A percentile compares a stretch with the other conserved stretches of the same genome.
Evolutionary conservation across 2,797 vertebrate species (phyloP).

Genomic region (Kryptopterus vitreolus): DNA sequence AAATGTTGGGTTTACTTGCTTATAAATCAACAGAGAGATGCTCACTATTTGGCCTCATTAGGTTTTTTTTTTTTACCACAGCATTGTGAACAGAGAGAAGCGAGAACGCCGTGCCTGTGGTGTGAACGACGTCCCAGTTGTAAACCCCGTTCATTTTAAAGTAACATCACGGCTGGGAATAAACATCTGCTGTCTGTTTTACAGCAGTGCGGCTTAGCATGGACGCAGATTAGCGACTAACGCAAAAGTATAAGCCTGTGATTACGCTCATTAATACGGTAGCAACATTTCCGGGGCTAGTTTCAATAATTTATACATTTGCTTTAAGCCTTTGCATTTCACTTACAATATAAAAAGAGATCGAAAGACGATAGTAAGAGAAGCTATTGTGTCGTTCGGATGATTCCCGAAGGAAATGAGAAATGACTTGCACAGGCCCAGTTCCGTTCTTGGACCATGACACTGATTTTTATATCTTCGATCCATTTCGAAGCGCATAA

Average conservation of each 20-base stretch:
- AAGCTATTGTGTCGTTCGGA: neutral
- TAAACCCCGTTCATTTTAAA: conserved; percentile 22
- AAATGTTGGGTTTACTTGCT: neutral
- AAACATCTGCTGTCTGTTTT: conserved; percentile 30
- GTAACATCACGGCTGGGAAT: conserved; percentile 33
- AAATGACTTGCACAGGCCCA: neutral
- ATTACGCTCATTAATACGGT: conserved; percentile 41
- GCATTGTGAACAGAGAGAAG: conserved; percentile 3
- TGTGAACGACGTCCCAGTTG: conserved; percentile 19
- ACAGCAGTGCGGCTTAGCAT: conserved; percentile 39
- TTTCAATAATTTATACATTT: conserved; percentile 19
- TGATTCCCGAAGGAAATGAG: neutral
- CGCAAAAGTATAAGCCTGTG: conserved; percentile 40
- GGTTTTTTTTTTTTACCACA: neutral
- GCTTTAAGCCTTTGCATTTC: neutral
- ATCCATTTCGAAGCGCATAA: neutral
- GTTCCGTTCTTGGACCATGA: neutral
- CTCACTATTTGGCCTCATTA: neutral
- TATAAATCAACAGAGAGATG: conserved; percentile 1
- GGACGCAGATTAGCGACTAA: conserved; percentile 54
- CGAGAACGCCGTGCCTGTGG: neutral
- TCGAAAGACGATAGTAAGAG: neutral
- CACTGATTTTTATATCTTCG: conserved; percentile 12
- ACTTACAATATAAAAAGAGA: neutral
- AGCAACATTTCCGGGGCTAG: conserved; percentile 22